Conservation (phyloP, 2,888 invertebrate species). For the Aproaerema taeniolella region DNA sequence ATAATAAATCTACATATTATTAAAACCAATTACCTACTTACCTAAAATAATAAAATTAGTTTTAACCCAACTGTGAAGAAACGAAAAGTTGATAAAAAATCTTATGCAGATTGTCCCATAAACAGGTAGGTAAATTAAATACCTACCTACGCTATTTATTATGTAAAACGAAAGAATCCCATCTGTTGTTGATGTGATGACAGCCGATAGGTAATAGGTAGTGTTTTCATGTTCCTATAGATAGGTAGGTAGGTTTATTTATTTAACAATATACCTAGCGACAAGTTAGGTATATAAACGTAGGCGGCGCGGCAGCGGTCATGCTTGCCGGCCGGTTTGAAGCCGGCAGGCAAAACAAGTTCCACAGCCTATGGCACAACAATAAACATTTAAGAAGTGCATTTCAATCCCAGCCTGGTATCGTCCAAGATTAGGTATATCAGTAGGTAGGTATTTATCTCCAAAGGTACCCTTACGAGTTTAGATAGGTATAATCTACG, state of each 20-base stretch:
- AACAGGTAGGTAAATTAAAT: neutral
- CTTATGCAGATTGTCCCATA: too few relatives aligned
- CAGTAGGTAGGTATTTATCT: neutral
- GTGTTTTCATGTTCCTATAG: neutral
- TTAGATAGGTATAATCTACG: neutral
- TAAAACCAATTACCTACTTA: too few relatives aligned
- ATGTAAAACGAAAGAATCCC: neutral
- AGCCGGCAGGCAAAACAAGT: neutral
- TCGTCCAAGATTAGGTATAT: too few relatives aligned
- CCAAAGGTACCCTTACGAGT: neutral
- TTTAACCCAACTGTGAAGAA: too few relatives aligned
- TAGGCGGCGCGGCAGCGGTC: neutral
- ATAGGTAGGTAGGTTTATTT: neutral
- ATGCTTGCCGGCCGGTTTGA: conserved; percentile 40
- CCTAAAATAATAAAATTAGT: too few relatives aligned
- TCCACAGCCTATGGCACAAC: neutral
- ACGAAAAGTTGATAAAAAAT: too few relatives aligned
- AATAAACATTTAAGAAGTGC: neutral
- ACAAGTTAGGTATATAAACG: too few relatives aligned
- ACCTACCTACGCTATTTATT: neutral
- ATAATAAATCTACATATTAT: too few relatives aligned
- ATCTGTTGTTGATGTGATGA: too few relatives aligned
- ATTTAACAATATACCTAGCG: too few relatives aligned
- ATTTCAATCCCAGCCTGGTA: neutral
- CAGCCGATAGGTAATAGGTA: neutral